Evolutionary conservation across 2,888 invertebrate genomes (phyloP).

Genomic region (Cheilosia vernalis): DNA sequence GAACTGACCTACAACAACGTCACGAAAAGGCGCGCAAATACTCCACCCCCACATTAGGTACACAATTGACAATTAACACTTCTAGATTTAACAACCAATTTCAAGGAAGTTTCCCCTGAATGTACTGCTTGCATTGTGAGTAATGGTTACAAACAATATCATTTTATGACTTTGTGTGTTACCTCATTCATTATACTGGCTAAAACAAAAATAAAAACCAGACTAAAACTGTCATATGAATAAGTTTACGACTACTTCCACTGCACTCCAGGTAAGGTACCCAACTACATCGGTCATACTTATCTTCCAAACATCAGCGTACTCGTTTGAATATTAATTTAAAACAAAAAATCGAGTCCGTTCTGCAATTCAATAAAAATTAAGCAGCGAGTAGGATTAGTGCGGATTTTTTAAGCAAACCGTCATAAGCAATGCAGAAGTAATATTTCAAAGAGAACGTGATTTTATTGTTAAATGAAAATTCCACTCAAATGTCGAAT

Average conservation of each 20-base stretch:
- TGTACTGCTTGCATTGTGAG: not conserved
- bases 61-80: too few relatives aligned
- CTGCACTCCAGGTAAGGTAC: not conserved
- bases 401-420: not conserved
- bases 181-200: conserved; percentile 19
- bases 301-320: not conserved
- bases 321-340: not conserved
- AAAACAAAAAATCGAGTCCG: not conserved
- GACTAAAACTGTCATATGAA: conserved; percentile 42
- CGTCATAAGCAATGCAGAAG: not conserved
- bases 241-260: conserved; percentile 33
- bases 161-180: not conserved
- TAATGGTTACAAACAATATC: not conserved
- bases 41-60: not conserved
- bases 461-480: conserved; percentile 5
- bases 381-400: conserved; percentile 1
- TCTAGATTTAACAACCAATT: not conserved
- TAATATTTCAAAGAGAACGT: not conserved
- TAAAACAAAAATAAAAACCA: conserved; percentile 22
- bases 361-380: not conserved
- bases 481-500: conserved; percentile 4
- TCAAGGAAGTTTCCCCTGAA: not conserved
- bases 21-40: not conserved
- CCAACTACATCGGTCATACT: too few relatives aligned
- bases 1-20: not conserved